Base-by-base conservation (phyloP, 2,113 vertebrate species). In the Gallinago media region DNA sequence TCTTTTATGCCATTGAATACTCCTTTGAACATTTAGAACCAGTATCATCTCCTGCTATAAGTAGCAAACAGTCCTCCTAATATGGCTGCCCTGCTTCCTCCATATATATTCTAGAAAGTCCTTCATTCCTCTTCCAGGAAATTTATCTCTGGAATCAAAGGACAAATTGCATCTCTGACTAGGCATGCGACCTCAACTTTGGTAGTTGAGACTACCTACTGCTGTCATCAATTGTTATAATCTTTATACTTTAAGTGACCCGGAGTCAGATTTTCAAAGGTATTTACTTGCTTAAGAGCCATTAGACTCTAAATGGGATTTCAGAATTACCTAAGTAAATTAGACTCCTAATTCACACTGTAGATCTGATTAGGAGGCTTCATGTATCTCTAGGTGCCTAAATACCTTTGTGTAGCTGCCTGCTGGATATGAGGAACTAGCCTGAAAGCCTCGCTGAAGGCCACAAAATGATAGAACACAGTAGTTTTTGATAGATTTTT, bases 261-360 rank as follows among this genome's bases (percentile, higher is more conserved):
- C 71, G 76, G 50, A 88, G 82, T 49, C 79, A 92, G 59, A 63
- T 94, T 94, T 92, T 92, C 79, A 40, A 46, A 88, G 55, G 85
- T 91, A 86, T 93, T 93, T 95, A 88, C 93, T 95, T 92, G 72
- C 82, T 95, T 95, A 96, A 94, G 79, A 94, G 47, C 62, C 72
- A 56, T 96, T 93, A 96, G 82, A 84, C 47, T 77, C 55, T 85
- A 95, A 96, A 88, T 88, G 92, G 54, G 94, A 96, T 96, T 96
- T 95, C 68, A 92, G 76, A 96, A 78, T 56, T 84, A 66, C 83
- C 34, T 94, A 92, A 93, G 88, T 88, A 93, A 96, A 92, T 95
- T 86, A 91, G 65, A 85, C 49, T 75, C 65, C 61, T 93, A 93
- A 91, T 86, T 96, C 85, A 90, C 61, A 52, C 65, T 84, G 65